Percentiles rank a stretch among this genome's conserved stretches.
Evolutionary conservation across 1,140 invertebrate species (phyloP).

Genomic region (Pseudomyrmex dendroicus): DNA sequence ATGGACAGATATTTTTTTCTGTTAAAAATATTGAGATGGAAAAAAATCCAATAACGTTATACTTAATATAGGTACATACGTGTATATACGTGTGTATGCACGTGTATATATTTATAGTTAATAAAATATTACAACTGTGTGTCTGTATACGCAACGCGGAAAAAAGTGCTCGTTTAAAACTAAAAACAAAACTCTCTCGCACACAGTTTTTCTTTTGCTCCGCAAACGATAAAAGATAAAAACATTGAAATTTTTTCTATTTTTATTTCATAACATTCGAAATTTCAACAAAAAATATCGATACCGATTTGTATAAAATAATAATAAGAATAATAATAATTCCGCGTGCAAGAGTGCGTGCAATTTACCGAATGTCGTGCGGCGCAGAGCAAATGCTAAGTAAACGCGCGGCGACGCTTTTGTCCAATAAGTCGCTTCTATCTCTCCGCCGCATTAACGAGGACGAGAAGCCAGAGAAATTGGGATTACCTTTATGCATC

Average conservation of each 20-base stretch:
- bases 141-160: background rate
- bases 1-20: background rate
- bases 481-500: constrained; percentile 50
- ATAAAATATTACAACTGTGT: background rate
- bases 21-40: constrained; percentile 14
- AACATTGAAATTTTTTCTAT: background rate
- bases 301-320: background rate
- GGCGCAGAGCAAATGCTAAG: constrained; percentile 7
- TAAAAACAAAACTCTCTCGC: no score
- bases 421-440: constrained; percentile 34
- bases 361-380: background rate
- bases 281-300: background rate
- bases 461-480: constrained; percentile 39
- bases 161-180: no score
- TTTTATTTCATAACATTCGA: background rate
- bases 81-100: no score
- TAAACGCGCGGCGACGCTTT: background rate
- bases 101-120: background rate
- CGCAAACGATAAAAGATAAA: background rate
- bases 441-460: constrained; percentile 38
- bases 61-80: background rate
- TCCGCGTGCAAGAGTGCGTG: no score
- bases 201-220: background rate
- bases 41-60: constrained; percentile 22
- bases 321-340: background rate